Evolutionary conservation across 2,888 invertebrate species (phyloP).

Genomic region (Dinocampus coccinellae): DNA sequence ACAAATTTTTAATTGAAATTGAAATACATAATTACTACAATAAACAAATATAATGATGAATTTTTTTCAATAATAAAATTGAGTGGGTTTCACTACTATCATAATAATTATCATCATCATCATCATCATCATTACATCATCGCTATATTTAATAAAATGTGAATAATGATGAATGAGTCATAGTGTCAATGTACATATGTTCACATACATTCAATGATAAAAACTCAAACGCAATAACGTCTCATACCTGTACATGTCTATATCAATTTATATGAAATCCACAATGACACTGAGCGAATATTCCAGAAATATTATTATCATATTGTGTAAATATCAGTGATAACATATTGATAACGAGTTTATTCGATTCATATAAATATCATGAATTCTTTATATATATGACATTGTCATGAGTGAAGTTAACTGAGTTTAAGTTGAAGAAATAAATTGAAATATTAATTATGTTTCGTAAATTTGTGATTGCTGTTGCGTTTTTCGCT

Average conservation of each 20-base stretch:
- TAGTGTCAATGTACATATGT: no score
- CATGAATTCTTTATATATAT: conserved; percentile 38
- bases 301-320: background rate
- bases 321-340: background rate
- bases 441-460: background rate
- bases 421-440: background rate
- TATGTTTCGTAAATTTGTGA: conserved; percentile 19
- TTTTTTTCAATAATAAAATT: no score
- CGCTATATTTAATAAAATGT: background rate
- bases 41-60: no score
- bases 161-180: background rate
- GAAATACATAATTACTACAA: no score
- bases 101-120: background rate
- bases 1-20: no score
- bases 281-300: background rate
- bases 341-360: background rate
- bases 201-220: no score
- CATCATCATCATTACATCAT: background rate
- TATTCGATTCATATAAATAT: background rate
- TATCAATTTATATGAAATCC: background rate
- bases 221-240: no score
- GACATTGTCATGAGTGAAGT: conserved; percentile 17
- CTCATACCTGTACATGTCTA: background rate
- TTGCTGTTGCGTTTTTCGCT: conserved; percentile 15
- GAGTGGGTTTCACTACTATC: background rate